phyloP scores from a whole-genome alignment of 37 sponge, comb jelly and placozoan genomes.

The Theonella swinhoei region DNA sequence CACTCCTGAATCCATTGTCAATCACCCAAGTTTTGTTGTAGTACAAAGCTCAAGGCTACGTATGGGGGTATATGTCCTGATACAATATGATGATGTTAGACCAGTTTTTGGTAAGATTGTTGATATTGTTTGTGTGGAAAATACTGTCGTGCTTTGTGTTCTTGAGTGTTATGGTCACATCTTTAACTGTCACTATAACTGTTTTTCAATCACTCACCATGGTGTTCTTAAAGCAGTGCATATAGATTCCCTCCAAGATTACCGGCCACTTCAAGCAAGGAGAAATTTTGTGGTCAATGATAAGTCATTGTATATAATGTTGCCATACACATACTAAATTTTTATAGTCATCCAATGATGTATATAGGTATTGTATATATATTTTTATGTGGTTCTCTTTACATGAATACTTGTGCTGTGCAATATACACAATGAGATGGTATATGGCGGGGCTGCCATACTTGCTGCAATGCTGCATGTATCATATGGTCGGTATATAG shows the following conservation, averaged over 20 bases:
- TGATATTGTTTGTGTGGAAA: conserved; percentile 16
- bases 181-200: not conserved
- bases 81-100: not conserved
- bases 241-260: not conserved
- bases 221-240: not conserved
- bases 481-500: not conserved
- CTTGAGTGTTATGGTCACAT: not conserved
- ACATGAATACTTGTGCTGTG: too few relatives aligned
- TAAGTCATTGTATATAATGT: not conserved
- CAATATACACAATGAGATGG: too few relatives aligned
- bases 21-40: conserved; percentile 19
- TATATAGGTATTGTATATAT: too few relatives aligned
- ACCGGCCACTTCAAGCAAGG: not conserved
- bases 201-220: not conserved
- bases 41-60: not conserved
- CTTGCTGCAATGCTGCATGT: too few relatives aligned
- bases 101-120: conserved; percentile 25
- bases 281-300: not conserved
- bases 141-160: not conserved
- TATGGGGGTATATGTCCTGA: conserved; percentile 3
- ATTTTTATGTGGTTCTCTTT: too few relatives aligned
- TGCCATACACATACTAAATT: not conserved
- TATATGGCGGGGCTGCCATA: too few relatives aligned
- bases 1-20: not conserved
- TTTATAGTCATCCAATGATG: too few relatives aligned